These are phyloP conservation scores for Amaurobius ferox DNA, from an alignment of 2,888 invertebrate species.

Conservation along the genomic window DNA sequence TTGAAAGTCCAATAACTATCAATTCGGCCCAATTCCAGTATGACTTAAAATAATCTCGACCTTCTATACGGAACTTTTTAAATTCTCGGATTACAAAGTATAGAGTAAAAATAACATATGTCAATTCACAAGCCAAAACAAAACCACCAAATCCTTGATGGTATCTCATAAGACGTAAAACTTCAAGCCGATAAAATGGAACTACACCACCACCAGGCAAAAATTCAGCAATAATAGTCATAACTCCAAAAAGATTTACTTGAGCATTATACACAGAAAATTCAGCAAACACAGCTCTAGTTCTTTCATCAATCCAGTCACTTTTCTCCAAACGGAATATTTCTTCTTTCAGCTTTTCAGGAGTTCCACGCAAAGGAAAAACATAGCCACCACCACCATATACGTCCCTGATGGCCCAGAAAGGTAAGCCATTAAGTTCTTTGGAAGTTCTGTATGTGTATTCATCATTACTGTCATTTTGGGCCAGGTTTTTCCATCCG, in stretches of 20 bases:
- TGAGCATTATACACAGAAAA: constrained; percentile 80
- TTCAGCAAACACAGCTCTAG: constrained; percentile 80
- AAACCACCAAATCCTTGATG: constrained; percentile 78
- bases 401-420: constrained; percentile 77
- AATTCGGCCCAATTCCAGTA: constrained; percentile 79
- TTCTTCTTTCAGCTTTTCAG: constrained; percentile 75
- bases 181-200: constrained; percentile 75
- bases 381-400: constrained; percentile 80
- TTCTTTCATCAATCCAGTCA: constrained; percentile 79
- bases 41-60: constrained; percentile 77
- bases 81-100: constrained; percentile 78
- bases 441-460: constrained; percentile 76
- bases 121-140: constrained; percentile 78
- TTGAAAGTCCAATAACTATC: constrained; percentile 77
- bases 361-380: constrained; percentile 75
- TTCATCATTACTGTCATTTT: constrained; percentile 73
- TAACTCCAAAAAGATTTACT: constrained; percentile 76
- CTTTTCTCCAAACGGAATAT: constrained; percentile 77
- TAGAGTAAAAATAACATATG: constrained; percentile 78
- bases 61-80: constrained; percentile 76
- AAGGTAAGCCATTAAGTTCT: constrained; percentile 78
- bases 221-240: constrained; percentile 75
- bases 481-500: constrained; percentile 74
- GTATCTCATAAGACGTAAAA: constrained; percentile 76
- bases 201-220: constrained; percentile 75